These are phyloP conservation scores for Hemibagrus wyckioides DNA, from an alignment of 2,113 vertebrate genomes.

Conservation along the genomic window DNA sequence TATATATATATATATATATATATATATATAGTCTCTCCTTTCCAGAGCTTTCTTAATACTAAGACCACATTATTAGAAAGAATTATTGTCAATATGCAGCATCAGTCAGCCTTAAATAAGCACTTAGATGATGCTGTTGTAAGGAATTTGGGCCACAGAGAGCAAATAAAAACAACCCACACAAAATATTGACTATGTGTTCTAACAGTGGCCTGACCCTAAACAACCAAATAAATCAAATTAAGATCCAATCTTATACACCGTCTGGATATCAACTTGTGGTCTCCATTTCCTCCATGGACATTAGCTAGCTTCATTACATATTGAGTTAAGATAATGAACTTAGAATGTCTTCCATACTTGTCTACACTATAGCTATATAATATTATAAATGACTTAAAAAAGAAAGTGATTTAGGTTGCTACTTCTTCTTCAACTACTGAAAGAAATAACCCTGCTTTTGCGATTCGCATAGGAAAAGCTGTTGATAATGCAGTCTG, in stretches of 20 bases:
- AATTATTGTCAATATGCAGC: neutral
- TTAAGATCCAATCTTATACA: neutral
- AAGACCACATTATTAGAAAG: neutral
- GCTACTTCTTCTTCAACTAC: neutral
- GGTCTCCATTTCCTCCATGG: neutral
- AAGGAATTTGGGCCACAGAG: neutral
- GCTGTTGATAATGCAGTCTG: conserved; percentile 17
- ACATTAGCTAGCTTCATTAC: neutral
- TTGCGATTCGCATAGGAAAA: neutral
- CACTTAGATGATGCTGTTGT: neutral
- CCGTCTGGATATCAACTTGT: neutral
- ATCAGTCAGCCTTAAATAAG: neutral
- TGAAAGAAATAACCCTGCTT: neutral
- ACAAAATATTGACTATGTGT: neutral
- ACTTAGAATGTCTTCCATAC: neutral
- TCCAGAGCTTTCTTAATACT: neutral
- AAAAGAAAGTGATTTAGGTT: neutral
- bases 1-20: no score
- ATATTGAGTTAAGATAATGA: neutral
- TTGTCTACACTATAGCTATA: neutral
- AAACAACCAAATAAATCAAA: conserved; percentile 3
- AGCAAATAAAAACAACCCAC: neutral
- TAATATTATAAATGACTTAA: neutral
- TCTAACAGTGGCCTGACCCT: neutral
- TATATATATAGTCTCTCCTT: no score